Conservation (phyloP, 2,113 vertebrate genomes). For the Oceanodroma tethys region DNA sequence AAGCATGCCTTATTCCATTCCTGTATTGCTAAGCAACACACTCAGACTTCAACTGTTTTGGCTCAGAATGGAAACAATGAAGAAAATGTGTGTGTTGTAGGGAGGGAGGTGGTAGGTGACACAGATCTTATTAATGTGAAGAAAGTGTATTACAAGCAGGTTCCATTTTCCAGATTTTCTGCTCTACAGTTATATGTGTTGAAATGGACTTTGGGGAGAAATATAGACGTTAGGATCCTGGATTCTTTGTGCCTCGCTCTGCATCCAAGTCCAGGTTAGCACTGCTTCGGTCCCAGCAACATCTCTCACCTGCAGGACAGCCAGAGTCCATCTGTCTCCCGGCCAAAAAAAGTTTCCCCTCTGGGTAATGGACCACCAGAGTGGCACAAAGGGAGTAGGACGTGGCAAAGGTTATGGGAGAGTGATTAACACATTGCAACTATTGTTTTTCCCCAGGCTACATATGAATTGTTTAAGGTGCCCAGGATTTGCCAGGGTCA, state of each 20-base stretch:
- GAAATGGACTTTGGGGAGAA: background rate
- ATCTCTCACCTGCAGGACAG: background rate
- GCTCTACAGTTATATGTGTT: background rate
- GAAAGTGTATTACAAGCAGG: background rate
- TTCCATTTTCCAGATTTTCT: background rate
- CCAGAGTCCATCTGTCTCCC: background rate
- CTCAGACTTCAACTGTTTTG: background rate
- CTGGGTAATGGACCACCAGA: background rate
- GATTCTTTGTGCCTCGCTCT: background rate
- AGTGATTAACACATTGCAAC: background rate
- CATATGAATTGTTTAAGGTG: background rate
- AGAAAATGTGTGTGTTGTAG: background rate
- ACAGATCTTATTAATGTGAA: background rate
- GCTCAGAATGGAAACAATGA: constrained; percentile 2
- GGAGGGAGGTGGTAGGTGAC: background rate
- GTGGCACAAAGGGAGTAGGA: background rate
- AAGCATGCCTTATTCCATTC: background rate
- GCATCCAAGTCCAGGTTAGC: background rate
- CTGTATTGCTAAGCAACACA: constrained; percentile 46
- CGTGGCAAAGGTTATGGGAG: background rate
- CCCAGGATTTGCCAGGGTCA: background rate
- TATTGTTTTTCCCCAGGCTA: background rate
- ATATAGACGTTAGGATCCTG: background rate
- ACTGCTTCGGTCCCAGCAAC: background rate
- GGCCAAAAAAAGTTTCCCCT: background rate